Conservation (phyloP, 2,797 vertebrate genomes). For the Coluber constrictor region DNA sequence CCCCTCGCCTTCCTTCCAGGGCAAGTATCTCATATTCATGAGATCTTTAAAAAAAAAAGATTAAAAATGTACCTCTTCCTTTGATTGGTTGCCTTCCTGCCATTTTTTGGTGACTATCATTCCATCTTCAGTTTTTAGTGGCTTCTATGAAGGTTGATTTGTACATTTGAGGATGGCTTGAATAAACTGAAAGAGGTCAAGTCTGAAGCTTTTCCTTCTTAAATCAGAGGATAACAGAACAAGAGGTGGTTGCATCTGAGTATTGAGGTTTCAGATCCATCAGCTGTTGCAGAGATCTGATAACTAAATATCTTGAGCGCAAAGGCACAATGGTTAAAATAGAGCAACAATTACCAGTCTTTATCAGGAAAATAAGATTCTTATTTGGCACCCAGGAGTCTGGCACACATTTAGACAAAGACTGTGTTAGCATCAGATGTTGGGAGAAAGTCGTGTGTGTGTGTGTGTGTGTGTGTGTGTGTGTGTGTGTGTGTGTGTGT, state of each 20-base stretch:
- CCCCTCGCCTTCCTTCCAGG: neutral
- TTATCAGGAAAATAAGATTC: neutral
- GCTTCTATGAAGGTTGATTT: neutral
- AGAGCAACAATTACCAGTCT: neutral
- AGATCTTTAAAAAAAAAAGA: neutral
- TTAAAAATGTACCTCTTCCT: neutral
- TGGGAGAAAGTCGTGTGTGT: neutral
- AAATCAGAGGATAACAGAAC: neutral
- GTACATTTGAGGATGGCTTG: neutral
- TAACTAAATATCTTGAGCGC: neutral
- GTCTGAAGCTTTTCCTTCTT: neutral
- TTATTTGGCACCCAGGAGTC: neutral
- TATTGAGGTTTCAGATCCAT: neutral
- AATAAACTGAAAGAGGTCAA: neutral
- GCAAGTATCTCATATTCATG: neutral
- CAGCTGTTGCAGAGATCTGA: neutral
- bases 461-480: too few relatives aligned
- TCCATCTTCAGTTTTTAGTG: neutral
- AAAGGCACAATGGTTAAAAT: neutral
- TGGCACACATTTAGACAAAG: neutral
- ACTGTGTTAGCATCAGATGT: neutral
- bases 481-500: neutral
- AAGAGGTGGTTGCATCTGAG: neutral
- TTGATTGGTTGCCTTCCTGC: neutral
- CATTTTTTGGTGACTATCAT: neutral